Percentiles rank a stretch among this genome's conserved stretches.
These are phyloP conservation scores for Acleris holmiana DNA, from an alignment of 2,888 invertebrate species.

Conservation along the genomic window DNA sequence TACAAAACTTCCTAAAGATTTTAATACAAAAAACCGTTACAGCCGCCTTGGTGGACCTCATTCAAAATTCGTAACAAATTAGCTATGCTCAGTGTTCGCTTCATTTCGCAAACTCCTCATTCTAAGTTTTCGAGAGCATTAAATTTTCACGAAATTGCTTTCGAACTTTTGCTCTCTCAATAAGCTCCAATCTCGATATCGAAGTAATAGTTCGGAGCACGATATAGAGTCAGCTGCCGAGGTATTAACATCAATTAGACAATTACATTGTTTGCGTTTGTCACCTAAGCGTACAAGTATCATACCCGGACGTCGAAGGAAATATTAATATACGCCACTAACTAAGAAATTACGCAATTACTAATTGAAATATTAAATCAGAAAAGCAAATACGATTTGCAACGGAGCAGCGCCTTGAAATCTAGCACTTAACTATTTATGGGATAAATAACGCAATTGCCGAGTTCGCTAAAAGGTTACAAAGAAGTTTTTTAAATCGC, in stretches of 20 bases:
- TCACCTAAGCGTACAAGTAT: neutral
- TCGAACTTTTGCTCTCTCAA: conserved; percentile 76
- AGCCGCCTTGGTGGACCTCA: conserved; percentile 55
- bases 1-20: conserved; percentile 41
- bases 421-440: conserved; percentile 28
- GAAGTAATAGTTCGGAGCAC: conserved; percentile 69
- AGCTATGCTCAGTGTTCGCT: conserved; percentile 75
- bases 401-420: conserved; percentile 5
- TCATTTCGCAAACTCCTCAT: conserved; percentile 75
- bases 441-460: conserved; percentile 24
- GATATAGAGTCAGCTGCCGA: conserved; percentile 58
- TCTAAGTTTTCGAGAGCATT: conserved; percentile 76
- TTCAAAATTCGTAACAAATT: conserved; percentile 76
- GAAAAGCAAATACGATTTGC: neutral
- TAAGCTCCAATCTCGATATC: conserved; percentile 71
- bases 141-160: conserved; percentile 82
- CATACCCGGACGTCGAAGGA: neutral
- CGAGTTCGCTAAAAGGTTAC: conserved; percentile 50
- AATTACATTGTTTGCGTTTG: conserved; percentile 44
- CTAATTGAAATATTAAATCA: neutral
- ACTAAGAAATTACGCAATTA: neutral
- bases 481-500: conserved; percentile 55
- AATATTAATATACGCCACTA: neutral
- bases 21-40: conserved; percentile 41
- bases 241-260: conserved; percentile 50